Base-by-base conservation (phyloP, 2,888 invertebrate species). In the Chrysomela aeneicollis region DNA sequence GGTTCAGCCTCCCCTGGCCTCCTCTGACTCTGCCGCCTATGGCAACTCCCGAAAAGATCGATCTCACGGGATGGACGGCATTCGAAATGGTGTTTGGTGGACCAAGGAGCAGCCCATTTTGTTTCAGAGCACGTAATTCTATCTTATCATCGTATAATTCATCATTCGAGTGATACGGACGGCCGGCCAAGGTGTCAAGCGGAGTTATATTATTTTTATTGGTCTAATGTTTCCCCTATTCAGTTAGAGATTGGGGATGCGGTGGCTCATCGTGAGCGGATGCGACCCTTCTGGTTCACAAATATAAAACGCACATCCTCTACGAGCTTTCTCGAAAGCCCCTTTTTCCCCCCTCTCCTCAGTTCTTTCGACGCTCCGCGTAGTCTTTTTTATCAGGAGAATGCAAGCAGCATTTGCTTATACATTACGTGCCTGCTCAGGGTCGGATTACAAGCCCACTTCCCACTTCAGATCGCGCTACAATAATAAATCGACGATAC, bases 121-220 rank as follows among this genome's bases (percentile, higher is more conserved):
- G 70, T 77, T 79, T 77, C 79, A 68, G 67, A 69, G 75, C 80
- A 79, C 79, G 80, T 79, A 78, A 76, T 77, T 78, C 78, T 77
- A 74, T 77, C 76, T 78, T 78, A 79, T 78, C 78, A 77, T 74
- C 72, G 73, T 73, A 75, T 77, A 79, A 79, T 80, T 79, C 78
- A 78, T 79, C 78, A 80, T 78, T 79, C 77, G 73, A 74, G 73
- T 71, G 74, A 76, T 77, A 77, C 76, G 78, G 78, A 76, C 74
- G 76, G 75, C 70, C 70, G 73, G 72, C 74, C 69, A 63, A 75
- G 76, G 77, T 77, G 78, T 62, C 58, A 66, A 66, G 62, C 49
- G 61, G 59, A 65, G 52, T 59, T 61, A 65, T 65, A 65, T 65
- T 61, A 57, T 65, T 65, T 59, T 61, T 57, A 61, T 61, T 65